These are phyloP conservation scores for Elmis aenea DNA, from an alignment of 2,888 invertebrate genomes.

Conservation along the genomic window DNA sequence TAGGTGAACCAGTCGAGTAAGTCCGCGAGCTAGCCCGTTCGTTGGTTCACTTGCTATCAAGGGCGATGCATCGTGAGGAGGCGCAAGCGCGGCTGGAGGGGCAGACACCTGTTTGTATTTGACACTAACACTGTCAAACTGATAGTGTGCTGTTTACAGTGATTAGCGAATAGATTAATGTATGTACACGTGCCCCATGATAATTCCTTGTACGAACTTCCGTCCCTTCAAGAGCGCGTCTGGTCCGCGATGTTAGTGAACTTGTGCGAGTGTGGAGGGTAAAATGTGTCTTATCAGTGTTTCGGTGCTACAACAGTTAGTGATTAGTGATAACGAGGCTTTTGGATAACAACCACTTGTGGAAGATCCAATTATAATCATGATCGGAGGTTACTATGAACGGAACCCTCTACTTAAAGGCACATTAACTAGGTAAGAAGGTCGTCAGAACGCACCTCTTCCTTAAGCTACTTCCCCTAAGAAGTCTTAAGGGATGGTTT, in stretches of 20 bases:
- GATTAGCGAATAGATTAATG: conserved; percentile 31
- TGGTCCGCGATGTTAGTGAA: conserved; percentile 13
- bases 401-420: conserved; percentile 57
- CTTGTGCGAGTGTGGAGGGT: conserved; percentile 17
- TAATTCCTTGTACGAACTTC: conserved; percentile 9
- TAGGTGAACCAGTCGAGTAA: conserved; percentile 25
- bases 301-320: conserved; percentile 18
- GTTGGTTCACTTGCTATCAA: conserved; percentile 40
- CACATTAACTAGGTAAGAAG: conserved; percentile 52
- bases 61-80: conserved; percentile 30
- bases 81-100: conserved; percentile 28
- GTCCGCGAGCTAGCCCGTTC: conserved; percentile 16
- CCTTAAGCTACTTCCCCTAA: too few species aligned
- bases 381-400: conserved; percentile 53
- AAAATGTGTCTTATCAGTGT: conserved; percentile 22
- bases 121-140: conserved; percentile 34
- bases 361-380: conserved; percentile 29
- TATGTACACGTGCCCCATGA: conserved; percentile 27
- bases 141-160: conserved; percentile 32
- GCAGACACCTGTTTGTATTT: conserved; percentile 34
- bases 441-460: too few species aligned
- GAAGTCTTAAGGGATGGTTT: too few species aligned
- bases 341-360: conserved; percentile 26
- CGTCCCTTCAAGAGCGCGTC: conserved; percentile 14
- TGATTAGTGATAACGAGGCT: conserved; percentile 20